These are phyloP conservation scores for Rapana venosa DNA, from an alignment of 2,888 invertebrate species.

Conservation along the genomic window DNA sequence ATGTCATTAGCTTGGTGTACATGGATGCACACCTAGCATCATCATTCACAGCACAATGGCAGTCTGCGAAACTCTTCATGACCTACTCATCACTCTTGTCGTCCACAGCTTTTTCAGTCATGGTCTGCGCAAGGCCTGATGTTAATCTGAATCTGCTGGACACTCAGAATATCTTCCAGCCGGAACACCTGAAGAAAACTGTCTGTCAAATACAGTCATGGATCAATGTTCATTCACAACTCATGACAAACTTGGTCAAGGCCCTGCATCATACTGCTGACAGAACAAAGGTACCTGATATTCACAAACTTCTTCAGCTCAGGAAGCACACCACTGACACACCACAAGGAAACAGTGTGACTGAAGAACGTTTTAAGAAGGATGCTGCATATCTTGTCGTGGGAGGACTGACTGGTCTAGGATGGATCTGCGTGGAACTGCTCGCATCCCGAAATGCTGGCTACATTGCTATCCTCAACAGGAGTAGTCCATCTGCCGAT, in stretches of 20 bases:
- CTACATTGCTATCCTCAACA: conserved; percentile 54
- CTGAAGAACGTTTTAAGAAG: conserved; percentile 49
- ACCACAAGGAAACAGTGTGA: not conserved
- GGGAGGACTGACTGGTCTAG: conserved; percentile 67
- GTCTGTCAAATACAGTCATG: conserved; percentile 35
- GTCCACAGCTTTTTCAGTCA: conserved; percentile 4
- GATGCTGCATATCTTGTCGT: conserved; percentile 60
- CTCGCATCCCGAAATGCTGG: conserved; percentile 59
- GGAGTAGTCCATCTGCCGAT: conserved; percentile 50
- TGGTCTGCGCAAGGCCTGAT: conserved; percentile 27
- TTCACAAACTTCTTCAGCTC: conserved; percentile 36
- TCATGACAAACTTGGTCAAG: conserved; percentile 8
- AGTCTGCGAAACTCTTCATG: conserved; percentile 15
- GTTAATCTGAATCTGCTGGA: conserved; percentile 34
- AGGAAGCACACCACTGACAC: not conserved
- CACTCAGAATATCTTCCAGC: conserved; percentile 23
- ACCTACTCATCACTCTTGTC: conserved; percentile 28
- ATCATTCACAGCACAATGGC: conserved; percentile 12
- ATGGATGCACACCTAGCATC: conserved; percentile 30
- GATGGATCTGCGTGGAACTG: conserved; percentile 61
- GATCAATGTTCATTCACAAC: conserved; percentile 27
- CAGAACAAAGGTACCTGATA: not conserved
- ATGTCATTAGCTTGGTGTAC: conserved; percentile 36
- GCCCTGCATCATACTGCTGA: conserved; percentile 13
- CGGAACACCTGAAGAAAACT: not conserved